Percentiles rank a stretch among this genome's conserved stretches.
Conservation (phyloP, 2,888 invertebrate species). For the Cheilosia urbana region DNA sequence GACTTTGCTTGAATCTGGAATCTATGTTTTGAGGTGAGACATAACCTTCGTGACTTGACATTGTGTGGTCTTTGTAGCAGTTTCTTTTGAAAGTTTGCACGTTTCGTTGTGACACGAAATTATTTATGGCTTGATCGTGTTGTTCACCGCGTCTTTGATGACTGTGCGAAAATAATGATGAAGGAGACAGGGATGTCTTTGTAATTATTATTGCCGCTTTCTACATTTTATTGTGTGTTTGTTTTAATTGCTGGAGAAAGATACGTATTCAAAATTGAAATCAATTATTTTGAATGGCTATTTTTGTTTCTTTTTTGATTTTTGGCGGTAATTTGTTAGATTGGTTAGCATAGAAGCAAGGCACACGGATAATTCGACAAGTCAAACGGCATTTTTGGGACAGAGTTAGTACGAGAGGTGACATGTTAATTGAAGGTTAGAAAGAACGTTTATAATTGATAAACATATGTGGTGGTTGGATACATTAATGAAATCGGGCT, state of each 20-base stretch:
- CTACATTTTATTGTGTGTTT: conserved; percentile 59
- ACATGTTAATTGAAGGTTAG: too few species aligned
- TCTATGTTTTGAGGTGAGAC: conserved; percentile 3
- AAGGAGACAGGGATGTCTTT: conserved; percentile 73
- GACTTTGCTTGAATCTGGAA: conserved; percentile 13
- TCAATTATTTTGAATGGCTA: conserved; percentile 63
- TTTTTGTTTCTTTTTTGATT: conserved; percentile 11
- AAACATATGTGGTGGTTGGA: too few species aligned
- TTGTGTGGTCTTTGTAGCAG: conserved; percentile 16
- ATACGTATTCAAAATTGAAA: conserved; percentile 70
- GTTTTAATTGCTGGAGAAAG: conserved; percentile 71
- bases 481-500: too few species aligned
- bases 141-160: conserved; percentile 51
- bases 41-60: conserved; percentile 20
- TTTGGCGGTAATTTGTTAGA: not conserved
- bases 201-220: conserved; percentile 74
- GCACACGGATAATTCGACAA: not conserved
- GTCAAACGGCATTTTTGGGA: not conserved
- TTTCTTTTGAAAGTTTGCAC: conserved; percentile 37
- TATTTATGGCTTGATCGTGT: conserved; percentile 33
- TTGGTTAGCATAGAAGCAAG: conserved; percentile 19
- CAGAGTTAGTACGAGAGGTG: not conserved
- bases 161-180: conserved; percentile 74
- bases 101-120: conserved; percentile 54
- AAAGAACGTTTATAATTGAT: not conserved